Base-by-base conservation (phyloP, 2,113 vertebrate genomes). In the Canis aureus region DNA sequence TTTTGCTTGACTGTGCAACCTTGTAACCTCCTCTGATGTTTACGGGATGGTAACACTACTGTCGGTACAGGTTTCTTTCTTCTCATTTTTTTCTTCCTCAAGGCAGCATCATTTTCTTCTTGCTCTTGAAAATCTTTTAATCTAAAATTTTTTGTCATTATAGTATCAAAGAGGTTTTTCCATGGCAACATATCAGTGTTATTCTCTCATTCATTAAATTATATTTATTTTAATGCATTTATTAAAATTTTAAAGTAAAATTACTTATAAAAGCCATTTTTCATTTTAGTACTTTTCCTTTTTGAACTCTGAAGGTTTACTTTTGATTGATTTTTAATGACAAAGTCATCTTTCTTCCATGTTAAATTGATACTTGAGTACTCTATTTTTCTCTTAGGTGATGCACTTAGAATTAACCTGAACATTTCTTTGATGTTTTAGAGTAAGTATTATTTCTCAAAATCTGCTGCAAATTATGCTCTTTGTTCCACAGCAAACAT, bases 271-370 rank as follows among this genome's bases (percentile, higher is more conserved):
- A 97, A 98, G 74, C 9, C n/a, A 96, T 83, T 94, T 94, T 92
- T 74, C 66, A 95, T 81, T 92, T 93, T 87, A 82, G 92, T 69
- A 92, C 43, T 19, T 73, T 85, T 80, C 35, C 38, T 71, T 89
- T 87, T 80, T 95, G 84, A 92, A 91, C 89, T 93, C 82, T 94
- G 23, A 35, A 91, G 93, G 64, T 88, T 93, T 95, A 93, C 49
- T 96, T 96, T 93, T 97, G 86, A 98, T 95, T 97, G 93, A 95
- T 93, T 91, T 97, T 96, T 91, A 96, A 97, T 94, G 59, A 93
- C 27, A 81, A 78, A 97, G 16, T 85, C 69, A 74, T 93, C 59
- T 88, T 86, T 78, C 27, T 69, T 69, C 49, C 43, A 94, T 73
- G 29, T 81, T 93, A 89, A 97, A 96, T 82, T 97, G 95, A 64